Conservation (phyloP, 2,797 vertebrate genomes). For the Poeciliopsis presidionis region DNA sequence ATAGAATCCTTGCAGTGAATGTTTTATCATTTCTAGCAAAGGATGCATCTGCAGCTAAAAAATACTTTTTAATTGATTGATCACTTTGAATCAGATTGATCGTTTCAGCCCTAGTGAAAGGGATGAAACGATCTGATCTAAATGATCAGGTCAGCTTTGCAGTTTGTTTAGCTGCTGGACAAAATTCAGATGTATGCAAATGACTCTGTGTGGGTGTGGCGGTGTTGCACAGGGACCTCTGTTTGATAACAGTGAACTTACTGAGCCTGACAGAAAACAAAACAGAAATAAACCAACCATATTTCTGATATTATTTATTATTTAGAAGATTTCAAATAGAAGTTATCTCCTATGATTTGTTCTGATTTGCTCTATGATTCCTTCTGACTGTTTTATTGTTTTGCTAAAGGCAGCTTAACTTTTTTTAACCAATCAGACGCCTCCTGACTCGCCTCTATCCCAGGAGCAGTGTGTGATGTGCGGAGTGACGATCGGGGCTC, state of each 20-base stretch:
- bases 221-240: not conserved
- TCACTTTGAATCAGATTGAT: no score
- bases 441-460: not conserved
- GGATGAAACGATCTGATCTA: no score
- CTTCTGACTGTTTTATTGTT: not conserved
- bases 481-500: conserved; percentile 9
- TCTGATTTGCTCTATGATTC: not conserved
- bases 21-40: no score
- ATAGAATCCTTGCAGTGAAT: no score
- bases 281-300: not conserved
- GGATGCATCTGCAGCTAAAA: no score
- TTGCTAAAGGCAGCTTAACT: not conserved
- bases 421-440: conserved; percentile 19
- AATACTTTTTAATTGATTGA: no score
- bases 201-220: not conserved
- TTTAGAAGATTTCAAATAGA: not conserved
- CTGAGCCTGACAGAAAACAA: not conserved
- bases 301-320: not conserved
- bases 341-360: not conserved
- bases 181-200: conserved; percentile 8
- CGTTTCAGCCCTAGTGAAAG: no score
- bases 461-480: conserved; percentile 17
- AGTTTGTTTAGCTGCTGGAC: not conserved
- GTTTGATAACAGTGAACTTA: not conserved
- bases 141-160: not conserved